Conservation (phyloP, 2,797 vertebrate genomes). For the Lithobates sylvaticus region DNA sequence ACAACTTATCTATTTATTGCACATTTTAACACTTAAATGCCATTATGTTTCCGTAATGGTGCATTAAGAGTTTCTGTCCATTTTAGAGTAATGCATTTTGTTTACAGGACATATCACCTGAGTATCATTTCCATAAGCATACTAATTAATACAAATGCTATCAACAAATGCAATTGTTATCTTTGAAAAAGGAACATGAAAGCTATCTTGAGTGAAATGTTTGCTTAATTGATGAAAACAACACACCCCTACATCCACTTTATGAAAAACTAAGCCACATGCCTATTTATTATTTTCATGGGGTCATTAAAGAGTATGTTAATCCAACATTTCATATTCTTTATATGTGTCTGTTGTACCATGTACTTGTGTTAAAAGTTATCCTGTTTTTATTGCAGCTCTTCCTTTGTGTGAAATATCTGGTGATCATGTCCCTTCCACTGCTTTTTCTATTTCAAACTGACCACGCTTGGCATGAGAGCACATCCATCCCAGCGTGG, state of each 20-base stretch:
- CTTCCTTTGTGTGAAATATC: too few species aligned
- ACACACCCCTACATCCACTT: neutral
- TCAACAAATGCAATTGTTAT: conserved; percentile 9
- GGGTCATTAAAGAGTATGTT: too few species aligned
- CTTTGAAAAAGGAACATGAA: conserved; percentile 26
- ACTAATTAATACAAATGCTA: conserved; percentile 41
- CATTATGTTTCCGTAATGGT: conserved; percentile 36
- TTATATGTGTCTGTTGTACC: too few species aligned
- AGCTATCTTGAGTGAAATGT: conserved; percentile 29
- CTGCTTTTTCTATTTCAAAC: too few species aligned
- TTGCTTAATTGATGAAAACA: neutral
- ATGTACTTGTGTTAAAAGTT: too few species aligned
- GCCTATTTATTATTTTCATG: neutral
- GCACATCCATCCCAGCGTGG: too few species aligned
- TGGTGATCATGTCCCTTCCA: too few species aligned
- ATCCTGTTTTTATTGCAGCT: too few species aligned
- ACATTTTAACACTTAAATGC: conserved; percentile 39
- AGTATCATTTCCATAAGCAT: conserved; percentile 40
- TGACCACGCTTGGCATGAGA: too few species aligned
- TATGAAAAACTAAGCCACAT: neutral
- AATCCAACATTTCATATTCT: too few species aligned
- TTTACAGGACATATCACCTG: conserved; percentile 45
- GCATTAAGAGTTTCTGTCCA: conserved; percentile 57
- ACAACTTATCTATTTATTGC: conserved; percentile 28
- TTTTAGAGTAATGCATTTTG: conserved; percentile 55